phyloP scores from a whole-genome alignment of 1,140 invertebrate genomes.

The Rhagoletis zephyria region DNA sequence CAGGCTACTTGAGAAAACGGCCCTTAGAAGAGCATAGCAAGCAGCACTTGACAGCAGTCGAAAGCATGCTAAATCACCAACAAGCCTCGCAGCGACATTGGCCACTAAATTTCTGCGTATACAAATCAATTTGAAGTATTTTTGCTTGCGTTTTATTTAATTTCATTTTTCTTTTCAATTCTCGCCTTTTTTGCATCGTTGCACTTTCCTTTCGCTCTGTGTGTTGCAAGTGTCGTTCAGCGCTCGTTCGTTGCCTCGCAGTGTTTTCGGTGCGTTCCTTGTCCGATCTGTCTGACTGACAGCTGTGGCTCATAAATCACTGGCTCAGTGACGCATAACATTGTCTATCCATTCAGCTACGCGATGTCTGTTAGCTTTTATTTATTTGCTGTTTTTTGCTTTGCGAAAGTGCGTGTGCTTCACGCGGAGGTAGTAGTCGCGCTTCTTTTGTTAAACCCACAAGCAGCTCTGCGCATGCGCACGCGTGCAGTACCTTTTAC shows the following conservation, averaged over 20 bases:
- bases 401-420: background rate
- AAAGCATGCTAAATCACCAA: background rate
- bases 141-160: background rate
- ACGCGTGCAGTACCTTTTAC: background rate
- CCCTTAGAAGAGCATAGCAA: background rate
- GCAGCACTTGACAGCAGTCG: background rate
- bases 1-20: too few species aligned
- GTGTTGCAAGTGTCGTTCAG: background rate
- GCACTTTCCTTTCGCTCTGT: slow-evolving; percentile 27
- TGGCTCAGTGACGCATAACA: slow-evolving; percentile 21
- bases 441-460: background rate
- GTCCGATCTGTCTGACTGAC: slow-evolving; percentile 10
- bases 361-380: background rate
- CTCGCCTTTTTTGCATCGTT: background rate
- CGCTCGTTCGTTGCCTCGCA: background rate
- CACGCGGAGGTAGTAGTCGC: background rate
- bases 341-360: slow-evolving; percentile 14
- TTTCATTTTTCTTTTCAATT: background rate
- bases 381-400: too few species aligned
- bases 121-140: slow-evolving; percentile 37
- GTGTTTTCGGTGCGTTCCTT: background rate
- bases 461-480: background rate
- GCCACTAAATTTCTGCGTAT: slow-evolving; percentile 23
- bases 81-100: background rate
- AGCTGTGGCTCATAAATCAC: slow-evolving; percentile 48